Conservation (phyloP, 2,113 vertebrate species). For the Mystacornis crossleyi region DNA sequence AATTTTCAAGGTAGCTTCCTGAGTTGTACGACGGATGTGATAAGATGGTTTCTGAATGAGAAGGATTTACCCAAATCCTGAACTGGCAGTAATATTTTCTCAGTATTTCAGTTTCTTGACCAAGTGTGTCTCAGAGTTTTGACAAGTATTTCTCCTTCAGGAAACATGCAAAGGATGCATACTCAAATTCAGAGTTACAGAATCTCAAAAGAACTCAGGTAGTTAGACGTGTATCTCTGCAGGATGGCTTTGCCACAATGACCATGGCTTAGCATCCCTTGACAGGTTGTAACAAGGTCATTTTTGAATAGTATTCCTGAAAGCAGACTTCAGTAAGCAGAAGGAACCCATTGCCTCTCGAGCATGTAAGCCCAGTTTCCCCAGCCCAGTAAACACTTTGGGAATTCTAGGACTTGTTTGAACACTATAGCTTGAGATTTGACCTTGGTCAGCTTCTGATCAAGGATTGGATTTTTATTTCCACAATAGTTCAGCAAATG, state of each 20-base stretch:
- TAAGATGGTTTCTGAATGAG: not conserved
- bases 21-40: not conserved
- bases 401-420: not conserved
- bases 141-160: not conserved
- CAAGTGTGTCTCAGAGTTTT: not conserved
- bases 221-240: not conserved
- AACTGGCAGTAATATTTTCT: not conserved
- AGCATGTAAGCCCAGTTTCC: not conserved
- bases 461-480: not conserved
- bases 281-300: not conserved
- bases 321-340: not conserved
- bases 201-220: not conserved
- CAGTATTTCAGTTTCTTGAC: not conserved
- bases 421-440: not conserved
- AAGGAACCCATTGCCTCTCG: not conserved
- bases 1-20: not conserved
- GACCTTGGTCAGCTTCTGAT: not conserved
- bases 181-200: not conserved
- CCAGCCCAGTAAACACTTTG: not conserved
- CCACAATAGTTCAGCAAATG: not conserved
- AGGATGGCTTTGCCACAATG: not conserved
- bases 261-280: not conserved
- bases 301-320: not conserved
- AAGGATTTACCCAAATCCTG: not conserved
- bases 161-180: not conserved